Conservation (phyloP, 2,888 invertebrate species). For the Scotopteryx bipunctaria region DNA sequence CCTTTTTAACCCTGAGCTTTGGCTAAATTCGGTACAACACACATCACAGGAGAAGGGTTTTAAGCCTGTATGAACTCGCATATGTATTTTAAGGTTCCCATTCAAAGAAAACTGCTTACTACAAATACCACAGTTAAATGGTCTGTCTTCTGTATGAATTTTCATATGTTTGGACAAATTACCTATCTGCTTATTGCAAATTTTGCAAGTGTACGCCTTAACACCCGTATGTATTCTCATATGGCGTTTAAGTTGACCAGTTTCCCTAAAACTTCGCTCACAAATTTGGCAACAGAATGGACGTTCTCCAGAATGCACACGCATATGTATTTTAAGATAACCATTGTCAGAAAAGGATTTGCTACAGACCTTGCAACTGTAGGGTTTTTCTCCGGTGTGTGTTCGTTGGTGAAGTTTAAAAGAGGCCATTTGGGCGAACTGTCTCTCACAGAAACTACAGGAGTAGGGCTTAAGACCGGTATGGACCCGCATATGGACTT, state of each 20-base stretch:
- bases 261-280: conserved; percentile 66
- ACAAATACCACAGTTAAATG: conserved; percentile 57
- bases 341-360: conserved; percentile 75
- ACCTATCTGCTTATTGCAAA: conserved; percentile 73
- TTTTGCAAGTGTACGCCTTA: conserved; percentile 70
- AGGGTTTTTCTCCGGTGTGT: conserved; percentile 70
- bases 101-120: conserved; percentile 61
- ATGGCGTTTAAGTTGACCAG: conserved; percentile 68
- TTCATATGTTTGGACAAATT: conserved; percentile 72
- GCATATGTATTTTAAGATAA: conserved; percentile 72
- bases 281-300: conserved; percentile 68
- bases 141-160: conserved; percentile 60
- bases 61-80: conserved; percentile 55
- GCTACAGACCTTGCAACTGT: conserved; percentile 64
- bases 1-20: conserved; percentile 56
- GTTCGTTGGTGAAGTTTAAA: conserved; percentile 71
- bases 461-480: conserved; percentile 70
- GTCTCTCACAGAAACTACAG: conserved; percentile 63
- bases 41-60: conserved; percentile 53
- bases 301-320: conserved; percentile 69
- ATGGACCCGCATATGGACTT: conserved; percentile 73
- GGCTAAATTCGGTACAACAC: conserved; percentile 55
- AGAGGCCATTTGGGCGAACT: conserved; percentile 73
- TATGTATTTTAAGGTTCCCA: conserved; percentile 61
- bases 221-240: conserved; percentile 66